These are phyloP conservation scores for Melanostoma mellinum DNA, from an alignment of 2,888 invertebrate species.

Conservation along the genomic window DNA sequence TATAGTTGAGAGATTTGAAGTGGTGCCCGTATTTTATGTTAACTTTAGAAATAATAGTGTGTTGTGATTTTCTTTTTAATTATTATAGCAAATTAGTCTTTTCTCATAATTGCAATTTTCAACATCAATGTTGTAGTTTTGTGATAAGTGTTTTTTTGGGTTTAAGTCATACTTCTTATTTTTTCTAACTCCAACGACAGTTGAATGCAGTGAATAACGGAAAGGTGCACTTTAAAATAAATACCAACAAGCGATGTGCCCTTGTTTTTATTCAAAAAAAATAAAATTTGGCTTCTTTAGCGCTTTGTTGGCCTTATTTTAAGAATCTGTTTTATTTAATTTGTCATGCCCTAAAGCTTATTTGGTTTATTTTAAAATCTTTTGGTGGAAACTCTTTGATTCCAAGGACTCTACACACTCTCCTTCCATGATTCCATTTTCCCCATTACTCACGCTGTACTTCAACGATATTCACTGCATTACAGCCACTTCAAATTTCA, in stretches of 20 bases:
- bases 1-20: constrained; percentile 62
- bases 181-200: background rate
- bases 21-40: constrained; percentile 58
- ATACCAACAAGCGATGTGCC: background rate
- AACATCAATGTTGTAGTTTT: constrained; percentile 33
- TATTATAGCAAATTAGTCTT: background rate
- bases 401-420: background rate
- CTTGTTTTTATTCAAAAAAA: background rate
- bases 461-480: constrained; percentile 35
- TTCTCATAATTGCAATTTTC: constrained; percentile 1
- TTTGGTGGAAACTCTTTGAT: no score
- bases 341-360: background rate
- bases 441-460: background rate
- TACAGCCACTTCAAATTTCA: constrained; percentile 64
- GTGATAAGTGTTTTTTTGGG: constrained; percentile 6
- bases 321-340: background rate
- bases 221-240: background rate
- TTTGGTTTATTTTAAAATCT: no score
- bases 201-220: constrained; percentile 28
- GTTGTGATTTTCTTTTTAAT: constrained; percentile 7
- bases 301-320: no score
- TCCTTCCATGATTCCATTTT: background rate
- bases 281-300: no score
- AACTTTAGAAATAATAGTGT: constrained; percentile 8
- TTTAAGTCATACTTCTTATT: background rate